Conservation (phyloP, 1,140 invertebrate genomes). For the Aphaenogaster floridana region DNA sequence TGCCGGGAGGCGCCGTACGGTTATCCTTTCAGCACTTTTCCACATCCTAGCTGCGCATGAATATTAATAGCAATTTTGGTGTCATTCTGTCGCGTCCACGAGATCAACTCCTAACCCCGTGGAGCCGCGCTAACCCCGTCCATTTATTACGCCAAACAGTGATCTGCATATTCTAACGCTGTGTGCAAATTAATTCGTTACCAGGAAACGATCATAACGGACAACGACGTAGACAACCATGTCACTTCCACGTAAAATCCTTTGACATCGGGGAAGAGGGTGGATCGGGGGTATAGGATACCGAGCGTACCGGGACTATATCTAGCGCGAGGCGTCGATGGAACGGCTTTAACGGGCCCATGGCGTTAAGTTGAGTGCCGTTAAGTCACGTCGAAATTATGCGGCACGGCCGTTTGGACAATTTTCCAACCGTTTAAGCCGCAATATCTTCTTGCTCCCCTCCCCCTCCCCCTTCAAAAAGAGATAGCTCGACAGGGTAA, state of each 20-base stretch:
- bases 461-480: constrained; percentile 18
- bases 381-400: constrained; percentile 78
- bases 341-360: constrained; percentile 60
- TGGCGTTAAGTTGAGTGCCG: constrained; percentile 69
- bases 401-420: constrained; percentile 81
- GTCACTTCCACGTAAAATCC: constrained; percentile 60
- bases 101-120: constrained; percentile 56
- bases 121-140: constrained; percentile 53
- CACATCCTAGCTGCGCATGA: constrained; percentile 46
- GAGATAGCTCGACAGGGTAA: constrained; percentile 28
- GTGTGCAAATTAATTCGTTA: constrained; percentile 66
- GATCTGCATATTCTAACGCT: constrained; percentile 64
- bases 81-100: constrained; percentile 62
- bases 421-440: constrained; percentile 84
- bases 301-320: background rate
- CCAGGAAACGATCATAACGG: constrained; percentile 59
- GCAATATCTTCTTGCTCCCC: constrained; percentile 73
- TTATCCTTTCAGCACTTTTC: constrained; percentile 64
- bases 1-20: constrained; percentile 12
- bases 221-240: constrained; percentile 51
- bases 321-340: constrained; percentile 55
- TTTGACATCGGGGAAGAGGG: constrained; percentile 58
- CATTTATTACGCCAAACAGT: constrained; percentile 65
- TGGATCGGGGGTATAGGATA: background rate
- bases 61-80: constrained; percentile 67